These are phyloP conservation scores for Hymenochirus boettgeri DNA, from an alignment of 2,113 vertebrate species.

Conservation along the genomic window DNA sequence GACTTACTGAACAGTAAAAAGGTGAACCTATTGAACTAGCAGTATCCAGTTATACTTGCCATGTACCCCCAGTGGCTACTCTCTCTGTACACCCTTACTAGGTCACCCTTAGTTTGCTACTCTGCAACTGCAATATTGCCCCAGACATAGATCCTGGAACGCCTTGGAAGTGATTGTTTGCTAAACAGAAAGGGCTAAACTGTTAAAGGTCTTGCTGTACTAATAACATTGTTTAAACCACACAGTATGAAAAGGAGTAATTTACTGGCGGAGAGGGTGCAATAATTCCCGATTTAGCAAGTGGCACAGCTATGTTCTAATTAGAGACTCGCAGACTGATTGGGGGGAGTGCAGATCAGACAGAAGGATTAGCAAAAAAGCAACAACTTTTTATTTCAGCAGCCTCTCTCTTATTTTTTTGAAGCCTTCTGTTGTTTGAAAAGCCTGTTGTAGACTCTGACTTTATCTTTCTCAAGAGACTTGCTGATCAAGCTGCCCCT, in stretches of 20 bases:
- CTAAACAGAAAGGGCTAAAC: conserved; percentile 28
- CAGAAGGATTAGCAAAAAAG: conserved; percentile 34
- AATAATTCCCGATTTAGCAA: conserved; percentile 42
- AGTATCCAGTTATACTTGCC: too few relatives aligned
- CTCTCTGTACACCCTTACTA: too few relatives aligned
- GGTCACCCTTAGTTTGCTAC: neutral
- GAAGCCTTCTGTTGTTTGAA: conserved; percentile 47
- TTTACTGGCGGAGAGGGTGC: conserved; percentile 38
- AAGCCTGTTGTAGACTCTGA: conserved; percentile 34
- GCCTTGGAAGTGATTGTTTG: conserved; percentile 13
- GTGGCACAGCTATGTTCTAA: conserved; percentile 49
- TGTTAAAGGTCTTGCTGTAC: conserved; percentile 20
- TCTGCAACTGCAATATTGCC: conserved; percentile 1
- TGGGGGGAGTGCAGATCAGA: conserved; percentile 49
- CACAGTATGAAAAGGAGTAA: conserved; percentile 38
- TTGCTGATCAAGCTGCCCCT: conserved; percentile 47
- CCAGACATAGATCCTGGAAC: conserved; percentile 12
- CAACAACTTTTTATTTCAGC: conserved; percentile 44
- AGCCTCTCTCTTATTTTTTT: conserved; percentile 44
- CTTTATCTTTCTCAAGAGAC: conserved; percentile 34
- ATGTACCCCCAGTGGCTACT: too few relatives aligned
- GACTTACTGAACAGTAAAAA: too few relatives aligned
- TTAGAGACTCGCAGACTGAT: conserved; percentile 57
- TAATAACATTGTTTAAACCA: conserved; percentile 35
- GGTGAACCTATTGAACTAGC: too few relatives aligned